Percentiles rank a stretch among this genome's conserved stretches.
Evolutionary conservation across 2,888 invertebrate genomes (phyloP).

Genomic region (Cryptosula pallasiana): DNA sequence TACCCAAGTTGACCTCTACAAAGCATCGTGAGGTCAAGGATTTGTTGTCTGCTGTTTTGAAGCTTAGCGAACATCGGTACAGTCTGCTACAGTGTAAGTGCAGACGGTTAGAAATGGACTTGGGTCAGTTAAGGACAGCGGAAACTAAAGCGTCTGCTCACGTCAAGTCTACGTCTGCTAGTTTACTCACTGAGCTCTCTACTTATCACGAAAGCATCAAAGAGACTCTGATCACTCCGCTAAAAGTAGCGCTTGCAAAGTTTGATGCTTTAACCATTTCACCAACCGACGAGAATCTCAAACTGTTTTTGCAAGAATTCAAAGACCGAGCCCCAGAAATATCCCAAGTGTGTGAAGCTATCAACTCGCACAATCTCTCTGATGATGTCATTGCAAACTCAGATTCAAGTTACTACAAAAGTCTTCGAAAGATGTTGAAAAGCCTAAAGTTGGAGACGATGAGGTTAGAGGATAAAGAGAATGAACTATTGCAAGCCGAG

Average conservation of each 20-base stretch:
- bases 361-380: not conserved
- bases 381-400: not conserved
- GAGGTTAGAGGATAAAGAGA: constrained; percentile 4
- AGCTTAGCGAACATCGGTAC: not conserved
- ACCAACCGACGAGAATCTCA: constrained; percentile 14
- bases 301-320: not conserved
- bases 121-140: not conserved
- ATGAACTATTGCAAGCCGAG: not conserved
- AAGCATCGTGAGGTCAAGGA: constrained; percentile 1
- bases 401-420: not conserved
- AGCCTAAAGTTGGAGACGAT: not conserved
- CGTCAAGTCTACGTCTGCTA: not conserved
- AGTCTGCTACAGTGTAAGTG: not conserved
- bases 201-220: constrained; percentile 16
- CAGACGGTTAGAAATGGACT: not conserved
- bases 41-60: not conserved
- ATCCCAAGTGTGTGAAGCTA: not conserved
- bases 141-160: not conserved
- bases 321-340: not conserved
- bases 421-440: not conserved
- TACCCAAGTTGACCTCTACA: not conserved
- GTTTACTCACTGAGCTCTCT: not conserved
- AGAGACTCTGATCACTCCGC: not conserved
- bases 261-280: not conserved
- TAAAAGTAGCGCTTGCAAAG: not conserved